These are phyloP conservation scores for Eretmochelys imbricata DNA, from an alignment of 2,113 vertebrate species.

Conservation along the genomic window DNA sequence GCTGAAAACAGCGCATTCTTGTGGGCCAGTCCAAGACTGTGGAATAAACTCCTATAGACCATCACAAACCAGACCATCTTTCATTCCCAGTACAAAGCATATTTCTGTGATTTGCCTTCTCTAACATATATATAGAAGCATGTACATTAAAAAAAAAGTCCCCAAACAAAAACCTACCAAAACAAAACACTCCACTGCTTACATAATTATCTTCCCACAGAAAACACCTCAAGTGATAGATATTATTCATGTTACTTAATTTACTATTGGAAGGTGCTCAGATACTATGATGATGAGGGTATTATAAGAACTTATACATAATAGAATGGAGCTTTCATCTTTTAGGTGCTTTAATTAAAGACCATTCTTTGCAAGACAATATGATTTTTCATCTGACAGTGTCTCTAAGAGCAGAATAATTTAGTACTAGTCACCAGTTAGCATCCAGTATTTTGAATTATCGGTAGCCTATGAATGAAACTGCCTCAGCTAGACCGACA, in stretches of 20 bases:
- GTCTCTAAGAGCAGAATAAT: not conserved
- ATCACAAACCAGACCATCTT: not conserved
- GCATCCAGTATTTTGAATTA: slow-evolving; percentile 35
- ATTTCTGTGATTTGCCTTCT: not conserved
- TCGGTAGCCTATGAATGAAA: slow-evolving; percentile 67
- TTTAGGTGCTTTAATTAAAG: not conserved
- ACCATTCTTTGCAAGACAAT: not conserved
- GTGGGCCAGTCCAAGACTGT: not conserved
- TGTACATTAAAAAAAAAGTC: not conserved
- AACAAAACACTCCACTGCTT: rapidly evolving
- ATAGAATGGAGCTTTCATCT: not conserved
- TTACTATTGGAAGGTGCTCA: not conserved
- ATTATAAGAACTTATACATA: not conserved
- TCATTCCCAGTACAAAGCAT: not conserved
- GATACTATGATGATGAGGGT: not conserved
- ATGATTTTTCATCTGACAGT: not conserved
- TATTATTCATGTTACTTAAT: not conserved
- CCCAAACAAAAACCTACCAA: not conserved
- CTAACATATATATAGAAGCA: not conserved
- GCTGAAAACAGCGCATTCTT: not conserved
- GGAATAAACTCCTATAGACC: not conserved
- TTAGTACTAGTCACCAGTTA: slow-evolving; percentile 19
- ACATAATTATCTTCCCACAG: not conserved
- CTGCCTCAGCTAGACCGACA: slow-evolving; percentile 30
- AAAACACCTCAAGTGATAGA: not conserved